phyloP scores from a whole-genome alignment of 2,113 vertebrate species.

The Rhea pennata region DNA sequence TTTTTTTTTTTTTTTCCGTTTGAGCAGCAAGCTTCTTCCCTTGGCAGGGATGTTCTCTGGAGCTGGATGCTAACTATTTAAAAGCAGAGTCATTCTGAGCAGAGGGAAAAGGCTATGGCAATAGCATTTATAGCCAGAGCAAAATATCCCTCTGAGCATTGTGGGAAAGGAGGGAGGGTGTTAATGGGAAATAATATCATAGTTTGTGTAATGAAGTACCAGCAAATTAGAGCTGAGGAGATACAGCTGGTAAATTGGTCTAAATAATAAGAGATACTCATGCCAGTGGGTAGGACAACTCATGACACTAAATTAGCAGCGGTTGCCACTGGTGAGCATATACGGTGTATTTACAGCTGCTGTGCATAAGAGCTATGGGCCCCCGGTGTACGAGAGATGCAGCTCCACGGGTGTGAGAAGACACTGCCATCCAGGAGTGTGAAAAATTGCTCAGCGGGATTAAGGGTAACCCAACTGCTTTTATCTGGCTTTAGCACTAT shows the following conservation, averaged over 20 bases:
- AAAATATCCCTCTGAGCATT: neutral
- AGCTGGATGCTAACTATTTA: neutral
- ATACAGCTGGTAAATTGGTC: neutral
- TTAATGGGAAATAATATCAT: neutral
- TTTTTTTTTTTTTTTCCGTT: neutral
- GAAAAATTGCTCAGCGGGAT: slow-evolving; percentile 5
- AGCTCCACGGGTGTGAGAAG: neutral
- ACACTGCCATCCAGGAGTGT: neutral
- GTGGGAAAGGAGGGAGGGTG: neutral
- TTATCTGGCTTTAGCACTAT: neutral
- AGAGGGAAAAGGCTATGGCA: neutral
- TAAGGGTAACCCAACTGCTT: neutral
- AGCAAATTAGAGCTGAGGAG: neutral
- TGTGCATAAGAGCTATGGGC: neutral
- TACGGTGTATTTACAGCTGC: neutral
- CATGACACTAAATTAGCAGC: neutral
- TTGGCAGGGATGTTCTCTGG: neutral
- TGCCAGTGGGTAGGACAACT: neutral
- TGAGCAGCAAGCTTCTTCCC: neutral
- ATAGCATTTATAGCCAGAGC: neutral
- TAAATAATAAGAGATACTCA: neutral
- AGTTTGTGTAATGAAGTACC: neutral
- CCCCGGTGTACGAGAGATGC: neutral
- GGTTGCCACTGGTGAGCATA: neutral
- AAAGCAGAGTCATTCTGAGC: neutral